Conservation (phyloP, 2,797 vertebrate genomes). For the Poecilia picta region DNA sequence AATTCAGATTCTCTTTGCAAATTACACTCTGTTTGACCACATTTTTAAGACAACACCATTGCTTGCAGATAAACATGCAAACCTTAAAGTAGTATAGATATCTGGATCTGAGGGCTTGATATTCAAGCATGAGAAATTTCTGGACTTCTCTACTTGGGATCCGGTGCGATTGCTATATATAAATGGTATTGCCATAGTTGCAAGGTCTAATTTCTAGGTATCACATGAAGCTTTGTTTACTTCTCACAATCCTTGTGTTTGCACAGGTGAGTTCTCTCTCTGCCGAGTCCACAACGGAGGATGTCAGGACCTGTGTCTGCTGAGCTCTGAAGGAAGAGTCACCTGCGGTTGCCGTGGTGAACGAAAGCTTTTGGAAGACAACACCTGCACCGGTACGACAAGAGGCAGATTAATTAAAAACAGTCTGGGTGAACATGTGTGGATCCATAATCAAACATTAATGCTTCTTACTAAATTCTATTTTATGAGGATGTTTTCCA, state of each 20-base stretch:
- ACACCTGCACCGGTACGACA: constrained; percentile 94
- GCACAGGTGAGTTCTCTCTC: constrained; percentile 90
- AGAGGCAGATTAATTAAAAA: background rate
- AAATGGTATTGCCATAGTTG: background rate
- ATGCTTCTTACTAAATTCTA: background rate
- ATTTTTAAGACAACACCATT: background rate
- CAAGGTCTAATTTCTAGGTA: background rate
- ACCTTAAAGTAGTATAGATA: background rate
- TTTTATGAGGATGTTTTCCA: background rate
- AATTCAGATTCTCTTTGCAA: background rate
- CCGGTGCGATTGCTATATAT: background rate
- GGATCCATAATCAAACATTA: background rate
- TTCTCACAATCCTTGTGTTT: constrained; percentile 26
- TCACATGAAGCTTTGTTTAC: constrained; percentile 8
- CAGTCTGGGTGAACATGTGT: background rate
- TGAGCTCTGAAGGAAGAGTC: constrained; percentile 90
- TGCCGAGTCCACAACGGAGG: constrained; percentile 93
- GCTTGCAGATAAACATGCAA: background rate
- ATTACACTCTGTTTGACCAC: background rate
- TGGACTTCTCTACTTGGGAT: background rate
- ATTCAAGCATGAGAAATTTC: background rate
- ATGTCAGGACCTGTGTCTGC: constrained; percentile 94
- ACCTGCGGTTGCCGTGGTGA: constrained; percentile 97
- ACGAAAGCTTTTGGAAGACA: constrained; percentile 90
- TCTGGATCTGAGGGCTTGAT: background rate